Evolutionary conservation across 2,888 invertebrate genomes (phyloP).

Genomic region (Philopedon plagiatum): DNA sequence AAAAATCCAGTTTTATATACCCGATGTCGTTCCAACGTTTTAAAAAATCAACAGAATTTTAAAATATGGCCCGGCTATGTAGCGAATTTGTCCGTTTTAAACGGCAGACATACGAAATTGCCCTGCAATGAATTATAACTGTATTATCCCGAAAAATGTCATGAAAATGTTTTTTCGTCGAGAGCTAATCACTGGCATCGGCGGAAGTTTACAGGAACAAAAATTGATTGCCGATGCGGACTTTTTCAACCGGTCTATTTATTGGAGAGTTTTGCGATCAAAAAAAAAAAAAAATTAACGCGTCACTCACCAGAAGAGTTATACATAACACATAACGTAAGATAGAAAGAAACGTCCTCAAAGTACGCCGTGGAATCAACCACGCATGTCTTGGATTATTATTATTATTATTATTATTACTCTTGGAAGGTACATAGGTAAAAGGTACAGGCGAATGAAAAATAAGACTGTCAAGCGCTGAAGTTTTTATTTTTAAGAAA

Average conservation of each 20-base stretch:
- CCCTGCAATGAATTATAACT: constrained; percentile 48
- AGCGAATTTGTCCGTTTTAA: constrained; percentile 26
- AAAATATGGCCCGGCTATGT: no score
- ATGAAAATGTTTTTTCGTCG: constrained; percentile 44
- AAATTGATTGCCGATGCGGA: constrained; percentile 43
- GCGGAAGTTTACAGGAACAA: constrained; percentile 36
- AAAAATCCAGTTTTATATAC: no score
- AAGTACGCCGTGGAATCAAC: no score
- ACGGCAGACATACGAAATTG: constrained; percentile 29
- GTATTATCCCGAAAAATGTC: constrained; percentile 47
- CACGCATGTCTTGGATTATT: no score
- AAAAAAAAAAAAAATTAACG: background rate
- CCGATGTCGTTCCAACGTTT: no score
- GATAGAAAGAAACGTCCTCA: background rate
- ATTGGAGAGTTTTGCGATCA: constrained; percentile 33
- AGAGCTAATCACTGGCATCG: constrained; percentile 19
- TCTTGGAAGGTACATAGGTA: no score
- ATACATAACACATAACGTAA: no score
- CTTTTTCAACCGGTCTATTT: constrained; percentile 34
- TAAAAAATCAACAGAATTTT: no score
- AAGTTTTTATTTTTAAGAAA: no score
- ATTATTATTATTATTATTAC: no score
- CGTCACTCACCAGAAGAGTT: background rate
- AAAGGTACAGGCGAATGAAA: no score
- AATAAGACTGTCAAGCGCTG: no score